These are phyloP conservation scores for Papilio protenor DNA, from an alignment of 2,888 invertebrate species.

Conservation along the genomic window DNA sequence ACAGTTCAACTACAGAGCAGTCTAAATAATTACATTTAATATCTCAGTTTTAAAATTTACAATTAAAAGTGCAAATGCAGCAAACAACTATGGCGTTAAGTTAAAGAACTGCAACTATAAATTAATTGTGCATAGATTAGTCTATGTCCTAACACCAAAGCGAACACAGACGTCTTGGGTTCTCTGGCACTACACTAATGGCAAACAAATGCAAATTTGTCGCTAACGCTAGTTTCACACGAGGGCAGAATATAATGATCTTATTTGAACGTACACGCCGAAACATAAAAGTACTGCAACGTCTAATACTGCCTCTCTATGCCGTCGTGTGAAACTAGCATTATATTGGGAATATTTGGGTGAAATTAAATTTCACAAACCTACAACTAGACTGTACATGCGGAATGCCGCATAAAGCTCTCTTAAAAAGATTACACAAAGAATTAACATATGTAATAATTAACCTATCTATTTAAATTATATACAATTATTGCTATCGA, in stretches of 20 bases:
- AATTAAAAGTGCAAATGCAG: conserved; percentile 35
- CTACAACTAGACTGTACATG: conserved; percentile 75
- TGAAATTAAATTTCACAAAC: conserved; percentile 80
- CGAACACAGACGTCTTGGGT: not conserved
- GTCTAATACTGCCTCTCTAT: not conserved
- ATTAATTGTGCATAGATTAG: conserved; percentile 33
- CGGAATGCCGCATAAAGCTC: conserved; percentile 79
- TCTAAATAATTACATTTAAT: conserved; percentile 34
- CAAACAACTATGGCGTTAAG: conserved; percentile 12
- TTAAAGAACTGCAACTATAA: conserved; percentile 9
- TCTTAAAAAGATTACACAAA: conserved; percentile 81
- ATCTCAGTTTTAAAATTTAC: conserved; percentile 24
- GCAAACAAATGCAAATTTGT: conserved; percentile 24
- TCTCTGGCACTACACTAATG: not conserved
- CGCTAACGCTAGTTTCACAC: not conserved
- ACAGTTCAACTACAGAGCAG: conserved; percentile 34
- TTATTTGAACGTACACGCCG: not conserved
- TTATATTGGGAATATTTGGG: conserved; percentile 62
- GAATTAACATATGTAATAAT: conserved; percentile 78
- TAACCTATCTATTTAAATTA: conserved; percentile 79
- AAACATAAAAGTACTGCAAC: not conserved
- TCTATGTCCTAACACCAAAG: conserved; percentile 1
- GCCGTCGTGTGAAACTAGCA: not conserved
- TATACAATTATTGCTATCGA: conserved; percentile 83
- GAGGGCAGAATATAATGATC: not conserved